Evolutionary conservation across 2,797 vertebrate genomes (phyloP).

Genomic region (Sternotherus odoratus): DNA sequence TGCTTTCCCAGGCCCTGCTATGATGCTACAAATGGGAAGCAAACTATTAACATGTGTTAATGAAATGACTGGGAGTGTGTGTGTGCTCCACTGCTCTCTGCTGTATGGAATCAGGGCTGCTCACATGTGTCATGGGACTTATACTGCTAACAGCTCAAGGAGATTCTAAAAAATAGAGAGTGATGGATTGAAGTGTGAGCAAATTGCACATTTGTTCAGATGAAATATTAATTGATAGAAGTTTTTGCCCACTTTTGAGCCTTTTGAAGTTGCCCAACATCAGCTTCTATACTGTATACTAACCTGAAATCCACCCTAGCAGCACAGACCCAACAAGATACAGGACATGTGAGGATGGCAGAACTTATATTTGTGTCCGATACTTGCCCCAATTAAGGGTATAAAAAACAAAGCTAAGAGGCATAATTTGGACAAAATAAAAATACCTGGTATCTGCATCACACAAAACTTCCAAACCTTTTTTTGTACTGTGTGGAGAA

Average conservation of each 20-base stretch:
- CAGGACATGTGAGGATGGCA: not conserved
- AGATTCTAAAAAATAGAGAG: not conserved
- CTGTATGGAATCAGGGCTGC: not conserved
- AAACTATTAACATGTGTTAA: not conserved
- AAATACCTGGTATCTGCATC: not conserved
- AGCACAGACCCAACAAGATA: not conserved
- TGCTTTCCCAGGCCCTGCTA: not conserved
- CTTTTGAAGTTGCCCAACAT: not conserved
- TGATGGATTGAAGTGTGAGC: not conserved
- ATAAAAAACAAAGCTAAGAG: not conserved
- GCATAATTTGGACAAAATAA: not conserved
- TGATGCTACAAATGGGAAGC: not conserved
- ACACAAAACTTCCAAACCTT: not conserved
- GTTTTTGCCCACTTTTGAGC: not conserved
- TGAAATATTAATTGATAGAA: not conserved
- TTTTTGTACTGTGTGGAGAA: not conserved
- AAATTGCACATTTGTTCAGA: not conserved
- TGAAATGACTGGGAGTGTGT: not conserved
- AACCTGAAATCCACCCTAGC: not conserved
- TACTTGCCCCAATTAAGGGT: not conserved
- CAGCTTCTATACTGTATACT: not conserved
- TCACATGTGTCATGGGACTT: not conserved
- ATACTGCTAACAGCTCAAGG: not conserved
- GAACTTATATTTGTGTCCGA: not conserved
- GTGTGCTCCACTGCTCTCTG: not conserved